Percentiles rank a stretch among this genome's conserved stretches.
Conservation (phyloP, 1,140 invertebrate species). For the Achroia grisella region DNA sequence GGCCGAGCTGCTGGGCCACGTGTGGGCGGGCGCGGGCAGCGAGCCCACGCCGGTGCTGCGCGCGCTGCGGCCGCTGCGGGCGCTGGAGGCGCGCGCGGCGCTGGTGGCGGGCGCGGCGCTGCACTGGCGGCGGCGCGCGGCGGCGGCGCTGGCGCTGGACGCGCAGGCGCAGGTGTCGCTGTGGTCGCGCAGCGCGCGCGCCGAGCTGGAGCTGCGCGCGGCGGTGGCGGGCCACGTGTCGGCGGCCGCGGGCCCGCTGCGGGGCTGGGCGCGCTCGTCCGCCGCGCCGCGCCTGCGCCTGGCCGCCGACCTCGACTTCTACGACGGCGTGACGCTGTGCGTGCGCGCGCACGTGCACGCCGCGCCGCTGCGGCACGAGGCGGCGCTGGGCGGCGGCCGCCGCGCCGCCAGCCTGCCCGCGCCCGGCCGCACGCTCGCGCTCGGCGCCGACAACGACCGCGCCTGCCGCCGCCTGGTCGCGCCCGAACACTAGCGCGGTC, state of each 20-base stretch:
- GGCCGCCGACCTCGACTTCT: slow-evolving; percentile 34
- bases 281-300: slow-evolving; percentile 13
- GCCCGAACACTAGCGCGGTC: slow-evolving; percentile 1
- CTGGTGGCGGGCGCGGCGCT: slow-evolving; percentile 23
- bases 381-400: slow-evolving; percentile 1
- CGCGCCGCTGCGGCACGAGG: neutral
- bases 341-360: slow-evolving; percentile 15
- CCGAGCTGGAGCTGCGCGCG: slow-evolving; percentile 12
- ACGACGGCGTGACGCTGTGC: slow-evolving; percentile 27
- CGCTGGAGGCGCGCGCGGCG: slow-evolving; percentile 5
- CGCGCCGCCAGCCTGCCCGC: neutral
- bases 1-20: slow-evolving; percentile 41
- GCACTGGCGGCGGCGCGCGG: neutral
- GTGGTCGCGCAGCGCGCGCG: slow-evolving; percentile 34
- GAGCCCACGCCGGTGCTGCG: slow-evolving; percentile 33
- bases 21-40: slow-evolving; percentile 43
- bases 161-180: slow-evolving; percentile 31
- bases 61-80: slow-evolving; percentile 17
- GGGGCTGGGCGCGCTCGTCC: slow-evolving; percentile 6
- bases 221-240: slow-evolving; percentile 6
- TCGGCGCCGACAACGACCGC: slow-evolving; percentile 25
- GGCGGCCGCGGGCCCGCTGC: slow-evolving; percentile 6
- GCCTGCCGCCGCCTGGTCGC: slow-evolving; percentile 19
- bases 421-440: slow-evolving; percentile 27
- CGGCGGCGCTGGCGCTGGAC: slow-evolving; percentile 22